A percentile compares a stretch with the other conserved stretches of the same genome.
These are phyloP conservation scores for Schizotus pectinicornis DNA, from an alignment of 2,888 invertebrate genomes.

Conservation along the genomic window DNA sequence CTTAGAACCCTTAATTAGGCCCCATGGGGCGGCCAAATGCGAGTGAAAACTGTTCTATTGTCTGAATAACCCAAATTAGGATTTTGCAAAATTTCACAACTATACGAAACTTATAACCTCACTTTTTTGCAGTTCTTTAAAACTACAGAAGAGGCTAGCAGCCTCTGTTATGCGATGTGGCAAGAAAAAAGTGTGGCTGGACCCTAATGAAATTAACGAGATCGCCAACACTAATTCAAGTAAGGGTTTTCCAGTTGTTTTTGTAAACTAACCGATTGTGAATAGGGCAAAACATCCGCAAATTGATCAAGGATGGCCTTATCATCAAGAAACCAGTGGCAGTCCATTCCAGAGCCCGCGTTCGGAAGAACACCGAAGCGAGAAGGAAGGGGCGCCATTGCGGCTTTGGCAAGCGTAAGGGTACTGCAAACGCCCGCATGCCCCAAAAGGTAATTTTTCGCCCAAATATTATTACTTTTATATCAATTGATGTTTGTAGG, in stretches of 20 bases:
- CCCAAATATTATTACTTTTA: not conserved
- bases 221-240: constrained; percentile 99
- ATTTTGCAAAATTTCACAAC: not conserved
- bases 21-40: no score
- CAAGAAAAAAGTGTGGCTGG: constrained; percentile 99
- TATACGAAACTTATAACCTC: not conserved
- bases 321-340: constrained; percentile 99
- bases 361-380: constrained; percentile 97
- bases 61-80: not conserved
- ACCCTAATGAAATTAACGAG: constrained; percentile 99
- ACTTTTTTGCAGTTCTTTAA: constrained; percentile 74
- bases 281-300: constrained; percentile 87
- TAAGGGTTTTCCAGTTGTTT: constrained; percentile 49
- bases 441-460: constrained; percentile 89
- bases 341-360: constrained; percentile 97
- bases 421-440: constrained; percentile 99
- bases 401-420: constrained; percentile 98
- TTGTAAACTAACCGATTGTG: not conserved
- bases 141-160: constrained; percentile 98
- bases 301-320: constrained; percentile 98
- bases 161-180: constrained; percentile 99
- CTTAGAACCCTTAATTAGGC: no score
- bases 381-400: constrained; percentile 98
- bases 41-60: no score
- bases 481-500: constrained; percentile 49